Evolutionary conservation across 1,140 invertebrate species (phyloP), one percentile per base, ranked within the genome.

Genomic region (Aethina tumida): DNA sequence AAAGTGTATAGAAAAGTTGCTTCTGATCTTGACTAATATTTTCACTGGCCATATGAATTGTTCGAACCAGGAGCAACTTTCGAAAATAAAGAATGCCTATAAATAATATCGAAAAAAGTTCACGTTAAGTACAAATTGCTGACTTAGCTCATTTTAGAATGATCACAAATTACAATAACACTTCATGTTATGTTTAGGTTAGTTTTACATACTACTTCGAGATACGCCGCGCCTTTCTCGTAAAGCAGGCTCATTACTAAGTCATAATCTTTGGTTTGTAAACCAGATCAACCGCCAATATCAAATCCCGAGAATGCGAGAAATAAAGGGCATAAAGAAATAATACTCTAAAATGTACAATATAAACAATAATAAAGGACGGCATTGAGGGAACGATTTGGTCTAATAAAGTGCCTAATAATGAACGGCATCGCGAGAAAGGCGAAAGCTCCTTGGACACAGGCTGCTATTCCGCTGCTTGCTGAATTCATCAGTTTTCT

Each of bases 201-300:
- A n/a, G n/a, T n/a, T n/a, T 47, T 49, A 49, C 29, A 46, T 43
- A 45, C 43, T 53, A 58, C 51, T 49, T 41, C 42, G 47, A 40
- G 39, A 50, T 38, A 44, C 18, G 43, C 21, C 33, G 41, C 30
- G 49, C 46, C 35, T 37, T 14, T 29, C 45, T 44, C 43, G 35
- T 38, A 39, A 57, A 40, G 39, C 47, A 41, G 43, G 47, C 45
- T 45, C 43, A 43, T 24, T 19, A 40, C 41, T 31, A 42, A 37
- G 43, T 42, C 48, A 53, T 52, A 50, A 55, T 59, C 57, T 59
- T 59, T 59, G 57, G 57, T 59, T 56, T 53, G 33, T 37, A 48
- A 47, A 45, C 45, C 24, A 28, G 19, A 37, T 29, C 31, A 18
- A 28, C 16, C 20, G 18, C 31, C 24, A 44, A 35, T 39, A 28